Evolutionary conservation across 2,113 vertebrate genomes (phyloP).

Genomic region (Spilogale gracilis): DNA sequence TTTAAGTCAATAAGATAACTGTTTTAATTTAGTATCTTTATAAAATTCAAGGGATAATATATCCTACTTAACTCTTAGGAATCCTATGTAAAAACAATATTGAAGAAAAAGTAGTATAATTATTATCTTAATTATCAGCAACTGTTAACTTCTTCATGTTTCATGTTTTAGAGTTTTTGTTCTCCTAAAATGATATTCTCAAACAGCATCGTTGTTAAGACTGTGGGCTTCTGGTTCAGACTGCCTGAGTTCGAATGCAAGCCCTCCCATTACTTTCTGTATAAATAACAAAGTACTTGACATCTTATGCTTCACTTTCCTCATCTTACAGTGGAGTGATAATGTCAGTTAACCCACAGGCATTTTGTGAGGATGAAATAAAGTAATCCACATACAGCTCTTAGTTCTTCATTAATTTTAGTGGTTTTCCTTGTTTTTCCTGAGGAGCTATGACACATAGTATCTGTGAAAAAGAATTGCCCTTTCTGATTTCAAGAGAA

Average conservation of each 20-base stretch:
- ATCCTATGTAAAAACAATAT: not conserved
- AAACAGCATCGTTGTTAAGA: not conserved
- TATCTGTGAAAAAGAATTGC: not conserved
- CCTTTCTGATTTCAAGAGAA: not conserved
- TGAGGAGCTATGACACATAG: not conserved
- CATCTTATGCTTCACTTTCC: not conserved
- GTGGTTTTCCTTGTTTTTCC: not conserved
- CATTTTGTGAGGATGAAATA: not conserved
- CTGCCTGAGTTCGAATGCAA: not conserved
- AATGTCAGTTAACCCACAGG: not conserved
- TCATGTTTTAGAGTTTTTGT: not conserved
- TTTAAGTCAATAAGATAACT: not conserved
- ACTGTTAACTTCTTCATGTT: not conserved
- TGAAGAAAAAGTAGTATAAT: not conserved
- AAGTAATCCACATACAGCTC: not conserved
- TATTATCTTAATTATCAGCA: not conserved
- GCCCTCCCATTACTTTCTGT: not conserved
- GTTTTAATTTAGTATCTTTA: not conserved
- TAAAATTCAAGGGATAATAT: not conserved
- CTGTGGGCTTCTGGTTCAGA: not conserved
- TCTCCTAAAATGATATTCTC: not conserved
- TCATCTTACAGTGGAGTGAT: not conserved
- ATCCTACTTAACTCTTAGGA: not conserved
- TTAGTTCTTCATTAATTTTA: not conserved
- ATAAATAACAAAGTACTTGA: not conserved